These are phyloP conservation scores for Ammodytes marinus DNA, from an alignment of 2,113 vertebrate species.

Conservation along the genomic window DNA sequence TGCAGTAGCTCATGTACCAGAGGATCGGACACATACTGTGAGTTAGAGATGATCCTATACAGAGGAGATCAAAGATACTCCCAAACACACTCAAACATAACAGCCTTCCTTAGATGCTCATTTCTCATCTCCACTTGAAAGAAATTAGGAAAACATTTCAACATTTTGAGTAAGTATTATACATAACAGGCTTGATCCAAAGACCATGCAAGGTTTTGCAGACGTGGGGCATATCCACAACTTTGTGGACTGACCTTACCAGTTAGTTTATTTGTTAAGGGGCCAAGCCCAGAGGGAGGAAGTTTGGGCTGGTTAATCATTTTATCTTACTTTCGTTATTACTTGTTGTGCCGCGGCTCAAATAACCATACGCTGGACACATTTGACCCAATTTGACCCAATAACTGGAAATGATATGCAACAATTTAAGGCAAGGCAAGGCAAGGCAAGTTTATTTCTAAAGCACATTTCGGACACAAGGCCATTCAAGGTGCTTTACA, in stretches of 20 bases:
- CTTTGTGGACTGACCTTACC: neutral
- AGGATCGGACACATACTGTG: slow-evolving; percentile 38
- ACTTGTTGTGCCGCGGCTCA: no score
- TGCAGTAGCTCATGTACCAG: slow-evolving; percentile 33
- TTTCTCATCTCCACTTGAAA: slow-evolving; percentile 28
- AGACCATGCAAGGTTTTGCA: neutral
- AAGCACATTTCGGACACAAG: no score
- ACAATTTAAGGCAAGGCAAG: no score
- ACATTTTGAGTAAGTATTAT: slow-evolving; percentile 17
- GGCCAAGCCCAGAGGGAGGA: no score
- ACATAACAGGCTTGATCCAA: slow-evolving; percentile 2
- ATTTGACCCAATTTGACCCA: no score
- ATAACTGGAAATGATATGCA: no score
- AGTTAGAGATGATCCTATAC: slow-evolving; percentile 37
- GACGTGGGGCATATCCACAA: neutral
- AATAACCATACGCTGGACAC: no score
- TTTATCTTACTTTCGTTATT: no score
- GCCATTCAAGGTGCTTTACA: no score
- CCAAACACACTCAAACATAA: neutral
- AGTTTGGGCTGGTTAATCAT: no score
- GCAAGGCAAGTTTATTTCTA: no score
- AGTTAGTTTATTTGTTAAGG: no score
- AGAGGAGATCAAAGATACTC: slow-evolving; percentile 50
- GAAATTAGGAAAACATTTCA: slow-evolving; percentile 17
- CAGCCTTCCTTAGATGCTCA: slow-evolving; percentile 4